Evolutionary conservation across 2,888 invertebrate genomes (phyloP).

Genomic region (Therioaphis trifolii): DNA sequence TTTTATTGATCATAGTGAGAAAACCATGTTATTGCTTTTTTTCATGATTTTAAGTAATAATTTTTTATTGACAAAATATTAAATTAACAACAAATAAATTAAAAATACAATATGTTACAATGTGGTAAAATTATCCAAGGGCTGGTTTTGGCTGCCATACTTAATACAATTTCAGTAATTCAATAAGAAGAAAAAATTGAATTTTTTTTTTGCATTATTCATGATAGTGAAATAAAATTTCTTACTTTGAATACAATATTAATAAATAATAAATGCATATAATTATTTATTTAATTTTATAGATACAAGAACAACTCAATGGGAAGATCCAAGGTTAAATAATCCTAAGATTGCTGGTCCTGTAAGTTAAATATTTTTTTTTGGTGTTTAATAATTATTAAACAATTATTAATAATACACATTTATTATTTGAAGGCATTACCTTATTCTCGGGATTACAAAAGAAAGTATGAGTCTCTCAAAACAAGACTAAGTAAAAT

Average conservation of each 20-base stretch:
- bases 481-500: slow-evolving; percentile 96
- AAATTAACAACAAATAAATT: not conserved
- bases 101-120: too few relatives aligned
- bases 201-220: too few relatives aligned
- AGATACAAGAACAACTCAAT: slow-evolving; percentile 97
- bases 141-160: too few relatives aligned
- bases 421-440: slow-evolving; percentile 77
- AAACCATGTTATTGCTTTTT: slow-evolving; percentile 16
- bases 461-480: slow-evolving; percentile 98
- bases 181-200: too few relatives aligned
- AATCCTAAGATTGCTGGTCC: slow-evolving; percentile 97
- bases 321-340: slow-evolving; percentile 98
- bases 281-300: slow-evolving; percentile 66
- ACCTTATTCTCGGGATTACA: slow-evolving; percentile 98
- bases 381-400: too few relatives aligned
- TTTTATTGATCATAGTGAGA: slow-evolving; percentile 97
- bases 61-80: not conserved
- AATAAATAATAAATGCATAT: too few relatives aligned
- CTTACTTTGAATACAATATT: too few relatives aligned
- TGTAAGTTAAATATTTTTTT: slow-evolving; percentile 69
- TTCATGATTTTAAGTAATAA: slow-evolving; percentile 12
- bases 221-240: too few relatives aligned
- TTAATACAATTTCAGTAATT: too few relatives aligned
- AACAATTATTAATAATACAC: slow-evolving; percentile 23
- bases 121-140: too few relatives aligned